Base-by-base conservation (phyloP, 2,113 vertebrate species). In the Micromys minutus region DNA sequence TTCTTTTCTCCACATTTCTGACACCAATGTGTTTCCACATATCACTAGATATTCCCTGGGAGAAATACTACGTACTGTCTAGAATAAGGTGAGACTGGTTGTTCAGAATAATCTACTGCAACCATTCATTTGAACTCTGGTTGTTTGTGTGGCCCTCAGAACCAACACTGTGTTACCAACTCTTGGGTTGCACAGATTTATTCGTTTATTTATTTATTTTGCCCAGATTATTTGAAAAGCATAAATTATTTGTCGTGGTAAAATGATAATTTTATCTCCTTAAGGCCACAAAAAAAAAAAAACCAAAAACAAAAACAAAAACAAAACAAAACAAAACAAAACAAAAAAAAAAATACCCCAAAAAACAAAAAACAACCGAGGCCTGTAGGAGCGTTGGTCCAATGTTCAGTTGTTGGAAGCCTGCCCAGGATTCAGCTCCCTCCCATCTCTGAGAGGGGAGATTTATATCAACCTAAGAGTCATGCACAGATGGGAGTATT, bases 381-480 rank as follows among this genome's bases (percentile, higher is more conserved):
- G 4, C 19, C 16, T 21, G 1, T 9, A 7, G 21, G 1, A 19
- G 3, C 8, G 11, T 29, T 29, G n/a, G 34, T 9, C 52, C 8
- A 1, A 8, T 36, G 6, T 2, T 50, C 26, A 55, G 7, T 21
- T 45, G 8, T 52, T 15, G n/a, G 31, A 72, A 75, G 34, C 6
- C 11, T 16, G 2, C 10, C 7, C 17, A 21, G 91, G 52, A 22
- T 8, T 0, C 17, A 8, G 5, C 24, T 1, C 9, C 24, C 19
- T 4, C 39, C 21, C 29, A 3, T 34, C 15, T n/a, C 2, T 15
- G 3, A 36, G 39, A 39, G 50, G 47, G 16, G 7, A 8, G 69
- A 67, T 12, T 1, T 9, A n/a, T 39, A 8, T 4, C 50, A 29
- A 79, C 7, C 52, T 1, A n/a, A 0, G 9, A 36, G 0, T 2